Conservation (phyloP, 2,797 vertebrate species). For the Propithecus perrieri region DNA sequence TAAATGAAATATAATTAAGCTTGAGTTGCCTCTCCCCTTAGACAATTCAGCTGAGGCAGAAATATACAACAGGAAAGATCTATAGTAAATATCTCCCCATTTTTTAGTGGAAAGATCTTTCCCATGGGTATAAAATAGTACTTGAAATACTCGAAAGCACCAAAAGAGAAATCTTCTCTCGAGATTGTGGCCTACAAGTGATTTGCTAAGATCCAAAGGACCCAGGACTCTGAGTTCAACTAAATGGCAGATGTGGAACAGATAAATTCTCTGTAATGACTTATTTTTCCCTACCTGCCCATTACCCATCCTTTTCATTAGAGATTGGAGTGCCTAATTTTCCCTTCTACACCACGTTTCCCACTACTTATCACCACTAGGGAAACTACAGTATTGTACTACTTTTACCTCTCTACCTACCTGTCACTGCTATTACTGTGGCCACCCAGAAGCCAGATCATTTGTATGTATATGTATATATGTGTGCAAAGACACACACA, state of each 20-base stretch:
- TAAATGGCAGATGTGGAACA: not conserved
- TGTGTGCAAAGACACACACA: not conserved
- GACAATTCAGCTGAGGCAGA: not conserved
- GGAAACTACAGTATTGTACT: not conserved
- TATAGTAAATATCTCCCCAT: not conserved
- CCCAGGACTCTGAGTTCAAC: not conserved
- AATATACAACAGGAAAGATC: not conserved
- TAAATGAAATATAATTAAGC: conserved; percentile 28
- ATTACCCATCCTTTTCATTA: not conserved
- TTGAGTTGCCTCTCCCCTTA: not conserved
- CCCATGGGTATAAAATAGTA: not conserved
- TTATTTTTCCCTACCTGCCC: not conserved
- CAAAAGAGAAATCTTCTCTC: not conserved
- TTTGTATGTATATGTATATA: not conserved
- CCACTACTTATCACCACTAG: not conserved
- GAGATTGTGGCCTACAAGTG: not conserved
- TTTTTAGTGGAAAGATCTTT: not conserved
- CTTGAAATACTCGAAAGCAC: not conserved
- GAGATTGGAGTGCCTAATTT: not conserved
- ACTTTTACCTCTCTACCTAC: not conserved
- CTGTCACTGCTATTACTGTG: not conserved
- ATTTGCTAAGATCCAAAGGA: not conserved
- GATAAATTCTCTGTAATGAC: not conserved
- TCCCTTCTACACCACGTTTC: not conserved
- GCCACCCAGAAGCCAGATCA: not conserved